Percentiles rank a stretch among this genome's conserved stretches.
phyloP scores from a whole-genome alignment of 2,113 vertebrate genomes.

The Daphoenositta chrysoptera region DNA sequence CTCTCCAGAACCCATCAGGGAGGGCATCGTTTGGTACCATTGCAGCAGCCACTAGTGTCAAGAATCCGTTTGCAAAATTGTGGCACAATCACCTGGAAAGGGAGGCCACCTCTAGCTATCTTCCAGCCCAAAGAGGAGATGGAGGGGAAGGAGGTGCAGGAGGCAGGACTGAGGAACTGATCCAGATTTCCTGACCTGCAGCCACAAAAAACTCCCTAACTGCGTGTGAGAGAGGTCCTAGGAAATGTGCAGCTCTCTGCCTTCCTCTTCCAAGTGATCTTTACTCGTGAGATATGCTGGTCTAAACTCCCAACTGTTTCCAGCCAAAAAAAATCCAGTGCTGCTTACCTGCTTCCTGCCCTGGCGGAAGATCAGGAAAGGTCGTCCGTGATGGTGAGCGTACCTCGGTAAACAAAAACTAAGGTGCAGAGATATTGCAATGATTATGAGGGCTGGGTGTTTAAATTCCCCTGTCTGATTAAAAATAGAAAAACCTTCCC shows the following conservation, averaged over 20 bases:
- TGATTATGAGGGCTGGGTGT: not conserved
- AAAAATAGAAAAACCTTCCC: not conserved
- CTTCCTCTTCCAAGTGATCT: not conserved
- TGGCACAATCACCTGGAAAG: not conserved
- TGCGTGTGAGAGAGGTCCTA: not conserved
- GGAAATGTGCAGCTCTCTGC: not conserved
- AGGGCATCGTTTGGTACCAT: accelerated
- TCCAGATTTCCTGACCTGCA: not conserved
- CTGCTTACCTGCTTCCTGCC: not conserved
- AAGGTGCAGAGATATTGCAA: accelerated
- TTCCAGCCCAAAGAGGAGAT: not conserved
- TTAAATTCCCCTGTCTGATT: not conserved
- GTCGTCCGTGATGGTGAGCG: not conserved
- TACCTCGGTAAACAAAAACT: not conserved
- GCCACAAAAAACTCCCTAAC: not conserved
- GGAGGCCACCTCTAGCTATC: not conserved
- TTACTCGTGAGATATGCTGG: not conserved
- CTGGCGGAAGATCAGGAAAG: not conserved
- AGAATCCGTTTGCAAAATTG: not conserved
- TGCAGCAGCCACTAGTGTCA: not conserved
- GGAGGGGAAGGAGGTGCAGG: not conserved
- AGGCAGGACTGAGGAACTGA: not conserved
- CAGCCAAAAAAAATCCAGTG: not conserved
- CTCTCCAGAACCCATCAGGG: not conserved
- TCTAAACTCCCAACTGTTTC: not conserved